Conservation (phyloP, 2,888 invertebrate species). For the Dryococelus australis region DNA sequence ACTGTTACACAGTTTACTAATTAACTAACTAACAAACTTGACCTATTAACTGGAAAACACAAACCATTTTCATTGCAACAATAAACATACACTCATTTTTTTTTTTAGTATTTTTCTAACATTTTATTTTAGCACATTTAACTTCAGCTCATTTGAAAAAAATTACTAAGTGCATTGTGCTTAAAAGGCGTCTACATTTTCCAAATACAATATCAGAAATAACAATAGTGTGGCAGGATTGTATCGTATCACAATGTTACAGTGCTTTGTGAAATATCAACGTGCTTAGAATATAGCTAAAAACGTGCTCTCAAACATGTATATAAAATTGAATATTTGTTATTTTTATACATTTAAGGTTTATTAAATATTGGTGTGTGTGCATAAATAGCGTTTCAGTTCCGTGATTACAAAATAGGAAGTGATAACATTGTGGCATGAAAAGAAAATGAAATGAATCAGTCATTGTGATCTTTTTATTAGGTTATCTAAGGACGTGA, state of each 20-base stretch:
- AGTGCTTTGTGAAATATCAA: slow-evolving; percentile 37
- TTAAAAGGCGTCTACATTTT: slow-evolving; percentile 38
- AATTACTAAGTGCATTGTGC: slow-evolving; percentile 44
- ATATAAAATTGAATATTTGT: slow-evolving; percentile 42
- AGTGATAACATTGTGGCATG: slow-evolving; percentile 31
- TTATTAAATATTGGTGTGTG: slow-evolving; percentile 26
- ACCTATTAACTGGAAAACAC: slow-evolving; percentile 29
- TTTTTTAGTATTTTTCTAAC: slow-evolving; percentile 36
- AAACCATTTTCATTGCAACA: slow-evolving; percentile 32
- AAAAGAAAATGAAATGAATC: slow-evolving; percentile 25
- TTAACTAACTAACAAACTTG: slow-evolving; percentile 19
- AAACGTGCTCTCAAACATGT: slow-evolving; percentile 42
- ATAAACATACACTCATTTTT: slow-evolving; percentile 41
- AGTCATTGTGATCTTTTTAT: neutral
- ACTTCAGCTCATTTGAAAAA: slow-evolving; percentile 41
- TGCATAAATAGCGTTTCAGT: slow-evolving; percentile 37
- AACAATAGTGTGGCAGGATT: slow-evolving; percentile 45
- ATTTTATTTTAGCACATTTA: slow-evolving; percentile 31
- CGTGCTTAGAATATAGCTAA: slow-evolving; percentile 45
- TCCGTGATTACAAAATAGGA: slow-evolving; percentile 37
- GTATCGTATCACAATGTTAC: slow-evolving; percentile 45
- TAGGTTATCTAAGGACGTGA: neutral
- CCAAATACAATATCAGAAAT: slow-evolving; percentile 38
- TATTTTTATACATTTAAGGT: slow-evolving; percentile 35
- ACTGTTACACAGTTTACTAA: neutral